A percentile compares a stretch with the other conserved stretches of the same genome.
These are phyloP conservation scores for Acromyrmex echinatior DNA, from an alignment of 1,140 invertebrate species.

Conservation along the genomic window DNA sequence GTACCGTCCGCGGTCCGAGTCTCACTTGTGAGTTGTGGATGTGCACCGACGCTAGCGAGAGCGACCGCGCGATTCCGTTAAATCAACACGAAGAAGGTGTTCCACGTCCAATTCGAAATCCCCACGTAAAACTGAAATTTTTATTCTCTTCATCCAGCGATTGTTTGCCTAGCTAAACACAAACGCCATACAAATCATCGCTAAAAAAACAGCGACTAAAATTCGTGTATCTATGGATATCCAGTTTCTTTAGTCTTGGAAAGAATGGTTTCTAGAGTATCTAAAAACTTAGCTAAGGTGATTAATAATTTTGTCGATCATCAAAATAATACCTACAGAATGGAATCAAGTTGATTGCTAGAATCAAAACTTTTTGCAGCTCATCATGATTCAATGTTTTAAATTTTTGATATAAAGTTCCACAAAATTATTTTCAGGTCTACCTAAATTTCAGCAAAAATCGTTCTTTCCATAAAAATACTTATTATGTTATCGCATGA, in stretches of 20 bases:
- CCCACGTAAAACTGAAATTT: not conserved
- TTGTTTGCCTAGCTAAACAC: not conserved
- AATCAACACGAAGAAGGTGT: constrained; percentile 69
- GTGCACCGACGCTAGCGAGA: constrained; percentile 24
- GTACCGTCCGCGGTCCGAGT: constrained; percentile 61
- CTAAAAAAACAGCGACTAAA: not conserved
- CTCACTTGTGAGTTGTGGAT: constrained; percentile 53
- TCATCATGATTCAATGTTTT: too few relatives aligned
- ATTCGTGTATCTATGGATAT: not conserved
- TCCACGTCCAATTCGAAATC: not conserved
- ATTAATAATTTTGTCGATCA: too few relatives aligned
- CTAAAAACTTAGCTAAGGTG: too few relatives aligned
- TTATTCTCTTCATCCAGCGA: not conserved
- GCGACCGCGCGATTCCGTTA: constrained; percentile 67
- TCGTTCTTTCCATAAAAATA: too few relatives aligned
- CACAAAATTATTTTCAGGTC: too few relatives aligned
- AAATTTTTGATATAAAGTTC: too few relatives aligned
- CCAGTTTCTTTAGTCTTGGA: not conserved
- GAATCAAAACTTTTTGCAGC: too few relatives aligned
- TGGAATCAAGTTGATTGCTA: too few relatives aligned
- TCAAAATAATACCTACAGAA: too few relatives aligned
- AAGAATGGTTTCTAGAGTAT: too few relatives aligned
- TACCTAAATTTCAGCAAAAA: too few relatives aligned
- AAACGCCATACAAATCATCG: not conserved
- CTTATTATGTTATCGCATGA: not conserved